phyloP scores from a whole-genome alignment of 2,888 invertebrate species.

The Pteria penguin region DNA sequence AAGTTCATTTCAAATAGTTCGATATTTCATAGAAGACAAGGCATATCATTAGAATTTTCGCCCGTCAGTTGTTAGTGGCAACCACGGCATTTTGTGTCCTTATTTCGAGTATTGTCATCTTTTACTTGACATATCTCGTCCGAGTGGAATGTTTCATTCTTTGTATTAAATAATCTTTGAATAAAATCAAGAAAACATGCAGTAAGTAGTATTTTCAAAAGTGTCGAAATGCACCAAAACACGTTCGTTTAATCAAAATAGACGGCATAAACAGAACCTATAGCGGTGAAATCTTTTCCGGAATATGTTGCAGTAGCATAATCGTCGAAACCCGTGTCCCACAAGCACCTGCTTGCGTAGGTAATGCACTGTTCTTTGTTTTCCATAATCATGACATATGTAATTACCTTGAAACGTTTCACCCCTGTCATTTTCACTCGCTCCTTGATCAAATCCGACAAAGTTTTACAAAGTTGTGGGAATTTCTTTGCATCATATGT shows the following conservation, averaged over 20 bases:
- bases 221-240: no score
- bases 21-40: no score
- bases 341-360: slow-evolving; percentile 65
- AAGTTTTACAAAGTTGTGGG: slow-evolving; percentile 62
- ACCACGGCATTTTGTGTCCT: no score
- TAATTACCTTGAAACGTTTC: slow-evolving; percentile 64
- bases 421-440: slow-evolving; percentile 63
- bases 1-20: no score
- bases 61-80: no score
- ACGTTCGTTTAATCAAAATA: slow-evolving; percentile 64
- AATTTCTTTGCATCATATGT: slow-evolving; percentile 65
- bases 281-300: slow-evolving; percentile 60
- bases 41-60: no score
- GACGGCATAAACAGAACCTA: slow-evolving; percentile 66
- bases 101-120: no score
- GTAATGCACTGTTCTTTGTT: slow-evolving; percentile 62
- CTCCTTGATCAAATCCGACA: slow-evolving; percentile 70
- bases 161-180: no score
- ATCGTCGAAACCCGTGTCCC: slow-evolving; percentile 65
- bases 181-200: no score
- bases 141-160: no score
- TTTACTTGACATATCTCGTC: no score
- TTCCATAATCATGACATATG: slow-evolving; percentile 65
- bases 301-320: slow-evolving; percentile 65
- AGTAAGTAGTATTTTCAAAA: no score